These are phyloP conservation scores for Bellardia pandia DNA, from an alignment of 2,888 invertebrate species.

Conservation along the genomic window DNA sequence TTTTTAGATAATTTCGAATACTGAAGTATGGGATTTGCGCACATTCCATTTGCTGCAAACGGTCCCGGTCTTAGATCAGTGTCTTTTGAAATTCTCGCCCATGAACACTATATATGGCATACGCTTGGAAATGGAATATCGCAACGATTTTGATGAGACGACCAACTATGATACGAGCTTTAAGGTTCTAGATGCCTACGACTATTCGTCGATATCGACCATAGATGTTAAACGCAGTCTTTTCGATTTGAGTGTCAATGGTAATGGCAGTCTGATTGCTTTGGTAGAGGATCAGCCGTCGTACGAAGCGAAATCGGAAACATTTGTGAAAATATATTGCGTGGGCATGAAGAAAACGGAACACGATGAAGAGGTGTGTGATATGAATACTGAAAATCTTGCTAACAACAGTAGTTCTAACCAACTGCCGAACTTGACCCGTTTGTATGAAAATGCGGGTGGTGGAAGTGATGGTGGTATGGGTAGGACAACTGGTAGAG, in stretches of 20 bases:
- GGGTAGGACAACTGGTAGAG: conserved; percentile 71
- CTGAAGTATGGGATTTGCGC: conserved; percentile 98
- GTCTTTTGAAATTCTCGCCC: conserved; percentile 94
- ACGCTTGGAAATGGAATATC: conserved; percentile 89
- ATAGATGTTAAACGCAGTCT: conserved; percentile 96
- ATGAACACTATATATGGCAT: conserved; percentile 95
- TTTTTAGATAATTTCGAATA: conserved; percentile 94
- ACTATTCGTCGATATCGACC: conserved; percentile 97
- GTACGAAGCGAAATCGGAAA: conserved; percentile 93
- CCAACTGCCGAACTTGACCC: conserved; percentile 64
- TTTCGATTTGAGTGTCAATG: conserved; percentile 92
- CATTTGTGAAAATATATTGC: conserved; percentile 95
- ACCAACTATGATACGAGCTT: conserved; percentile 95
- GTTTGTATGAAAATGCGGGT: conserved; percentile 69
- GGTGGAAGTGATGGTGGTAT: conserved; percentile 69
- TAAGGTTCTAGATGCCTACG: conserved; percentile 96
- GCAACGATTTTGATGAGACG: conserved; percentile 89
- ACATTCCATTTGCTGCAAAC: conserved; percentile 97
- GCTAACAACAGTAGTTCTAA: conserved; percentile 66
- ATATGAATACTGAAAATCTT: conserved; percentile 65
- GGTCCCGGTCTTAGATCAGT: conserved; percentile 96
- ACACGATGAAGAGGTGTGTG: conserved; percentile 92
- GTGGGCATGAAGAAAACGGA: conserved; percentile 94
- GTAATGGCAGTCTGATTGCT: conserved; percentile 93
- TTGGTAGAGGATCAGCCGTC: conserved; percentile 95